phyloP scores from a whole-genome alignment of 2,113 vertebrate genomes.

The Caranx melampygus region DNA sequence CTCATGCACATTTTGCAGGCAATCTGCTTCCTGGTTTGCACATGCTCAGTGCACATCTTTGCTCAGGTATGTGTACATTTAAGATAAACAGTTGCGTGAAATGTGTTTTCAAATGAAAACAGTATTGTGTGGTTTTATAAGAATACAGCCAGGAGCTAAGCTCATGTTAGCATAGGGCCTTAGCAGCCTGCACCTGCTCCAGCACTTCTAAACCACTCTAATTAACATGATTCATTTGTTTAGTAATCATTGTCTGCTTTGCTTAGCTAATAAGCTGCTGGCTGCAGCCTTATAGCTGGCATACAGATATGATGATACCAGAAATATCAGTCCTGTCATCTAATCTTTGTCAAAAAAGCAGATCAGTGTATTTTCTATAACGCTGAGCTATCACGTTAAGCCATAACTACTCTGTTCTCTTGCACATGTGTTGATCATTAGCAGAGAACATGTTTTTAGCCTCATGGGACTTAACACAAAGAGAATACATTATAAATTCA shows the following conservation, averaged over 20 bases:
- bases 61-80: too few species aligned
- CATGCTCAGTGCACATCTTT: too few species aligned
- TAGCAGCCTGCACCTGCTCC: background rate
- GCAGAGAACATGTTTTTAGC: background rate
- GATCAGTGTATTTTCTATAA: background rate
- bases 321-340: background rate
- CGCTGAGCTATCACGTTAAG: background rate
- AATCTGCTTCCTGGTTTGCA: too few species aligned
- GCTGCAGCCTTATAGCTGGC: background rate
- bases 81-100: too few species aligned
- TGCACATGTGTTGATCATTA: background rate
- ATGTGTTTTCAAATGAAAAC: too few species aligned
- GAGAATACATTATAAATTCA: background rate
- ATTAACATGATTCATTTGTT: background rate
- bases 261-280: background rate
- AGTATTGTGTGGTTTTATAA: background rate
- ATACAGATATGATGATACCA: background rate
- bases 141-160: background rate
- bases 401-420: background rate
- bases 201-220: fast-evolving
- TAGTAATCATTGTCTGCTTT: background rate
- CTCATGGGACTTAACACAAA: background rate
- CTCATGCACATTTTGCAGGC: too few species aligned
- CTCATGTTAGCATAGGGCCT: background rate
- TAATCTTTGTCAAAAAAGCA: background rate